Percentiles rank a stretch among this genome's conserved stretches.
Conservation (phyloP, 2,113 vertebrate genomes). For the Ondatra zibethicus region DNA sequence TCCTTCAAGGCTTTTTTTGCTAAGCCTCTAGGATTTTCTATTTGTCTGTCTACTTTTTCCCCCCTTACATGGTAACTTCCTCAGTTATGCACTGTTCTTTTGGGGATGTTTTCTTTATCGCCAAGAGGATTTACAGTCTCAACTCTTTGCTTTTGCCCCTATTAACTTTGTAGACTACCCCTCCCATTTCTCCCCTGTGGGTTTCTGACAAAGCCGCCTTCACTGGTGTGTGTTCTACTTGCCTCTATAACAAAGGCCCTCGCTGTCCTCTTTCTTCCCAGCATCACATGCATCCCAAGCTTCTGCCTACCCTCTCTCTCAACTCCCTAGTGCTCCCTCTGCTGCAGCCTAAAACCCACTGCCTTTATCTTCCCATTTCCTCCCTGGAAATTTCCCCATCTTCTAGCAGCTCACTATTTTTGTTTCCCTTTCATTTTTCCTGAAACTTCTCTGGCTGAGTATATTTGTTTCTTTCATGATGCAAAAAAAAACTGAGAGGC, state of each 20-base stretch:
- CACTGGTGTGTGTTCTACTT: neutral
- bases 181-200: constrained; percentile 16
- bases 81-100: neutral
- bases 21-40: constrained; percentile 4
- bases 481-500: constrained; percentile 22
- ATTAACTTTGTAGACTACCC: constrained; percentile 42
- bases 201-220: constrained; percentile 4
- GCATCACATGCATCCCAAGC: neutral
- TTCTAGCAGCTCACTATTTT: constrained; percentile 17
- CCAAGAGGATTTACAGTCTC: constrained; percentile 30
- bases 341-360: neutral
- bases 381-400: constrained; percentile 11
- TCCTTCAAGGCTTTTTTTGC: neutral
- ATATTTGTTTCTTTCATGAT: constrained; percentile 43
- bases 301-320: neutral
- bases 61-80: neutral
- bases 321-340: neutral
- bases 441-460: constrained; percentile 22
- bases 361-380: constrained; percentile 14
- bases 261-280: neutral
- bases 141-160: constrained; percentile 37
- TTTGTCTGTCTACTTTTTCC: neutral
- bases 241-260: neutral
- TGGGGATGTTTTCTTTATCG: neutral
- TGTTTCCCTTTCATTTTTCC: constrained; percentile 42